A percentile compares a stretch with the other conserved stretches of the same genome.
Evolutionary conservation across 1,140 invertebrate species (phyloP).

Genomic region (Tribolium madens): DNA sequence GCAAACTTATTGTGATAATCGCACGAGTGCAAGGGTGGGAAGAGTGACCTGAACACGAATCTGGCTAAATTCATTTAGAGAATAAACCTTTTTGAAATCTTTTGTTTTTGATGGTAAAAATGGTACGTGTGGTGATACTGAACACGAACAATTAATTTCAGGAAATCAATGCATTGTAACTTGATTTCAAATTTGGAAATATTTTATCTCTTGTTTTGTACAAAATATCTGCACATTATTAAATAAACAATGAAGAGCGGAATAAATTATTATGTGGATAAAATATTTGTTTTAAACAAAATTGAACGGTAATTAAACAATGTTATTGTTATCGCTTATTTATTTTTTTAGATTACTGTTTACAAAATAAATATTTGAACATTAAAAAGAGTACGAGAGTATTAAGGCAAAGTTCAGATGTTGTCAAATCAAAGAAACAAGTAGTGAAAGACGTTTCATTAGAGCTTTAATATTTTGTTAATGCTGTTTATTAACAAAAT

Average conservation of each 20-base stretch:
- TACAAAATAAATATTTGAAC: too few relatives aligned
- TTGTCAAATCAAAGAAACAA: too few relatives aligned
- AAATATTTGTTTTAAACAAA: too few relatives aligned
- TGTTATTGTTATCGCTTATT: too few relatives aligned
- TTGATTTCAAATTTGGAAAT: neutral
- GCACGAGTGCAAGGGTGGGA: neutral
- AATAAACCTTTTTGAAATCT: slow-evolving; percentile 11
- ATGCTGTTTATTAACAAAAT: neutral
- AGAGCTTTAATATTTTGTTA: neutral
- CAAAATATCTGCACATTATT: neutral
- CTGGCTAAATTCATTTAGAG: slow-evolving; percentile 11
- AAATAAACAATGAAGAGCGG: neutral
- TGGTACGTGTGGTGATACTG: neutral
- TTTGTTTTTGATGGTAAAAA: neutral
- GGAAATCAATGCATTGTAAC: neutral
- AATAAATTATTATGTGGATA: slow-evolving; percentile 4
- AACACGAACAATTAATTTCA: neutral
- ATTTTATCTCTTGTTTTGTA: slow-evolving; percentile 2
- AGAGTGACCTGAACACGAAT: neutral
- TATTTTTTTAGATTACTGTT: too few relatives aligned
- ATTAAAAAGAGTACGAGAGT: too few relatives aligned
- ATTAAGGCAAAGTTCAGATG: too few relatives aligned
- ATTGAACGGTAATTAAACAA: too few relatives aligned
- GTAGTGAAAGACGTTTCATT: neutral
- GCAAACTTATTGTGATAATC: slow-evolving; percentile 1